Conservation (phyloP, 2,888 invertebrate genomes). For the Erebia aethiops region DNA sequence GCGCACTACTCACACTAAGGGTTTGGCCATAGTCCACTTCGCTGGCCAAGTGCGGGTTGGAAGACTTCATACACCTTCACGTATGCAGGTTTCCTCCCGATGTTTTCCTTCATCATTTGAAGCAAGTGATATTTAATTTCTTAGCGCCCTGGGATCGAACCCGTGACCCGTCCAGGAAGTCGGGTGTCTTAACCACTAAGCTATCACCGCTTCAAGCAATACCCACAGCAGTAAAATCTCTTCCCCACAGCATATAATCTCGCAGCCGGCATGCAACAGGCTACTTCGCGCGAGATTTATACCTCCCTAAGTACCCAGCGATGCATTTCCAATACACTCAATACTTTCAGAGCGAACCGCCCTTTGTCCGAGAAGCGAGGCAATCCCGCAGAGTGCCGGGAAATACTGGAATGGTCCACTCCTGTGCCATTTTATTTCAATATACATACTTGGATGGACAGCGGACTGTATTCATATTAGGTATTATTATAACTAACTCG, state of each 20-base stretch:
- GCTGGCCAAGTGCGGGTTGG: no score
- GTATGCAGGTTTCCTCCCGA: no score
- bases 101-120: no score
- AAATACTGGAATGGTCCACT: constrained; percentile 19
- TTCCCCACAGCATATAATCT: constrained; percentile 32
- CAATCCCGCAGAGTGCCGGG: constrained; percentile 37
- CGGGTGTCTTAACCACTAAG: no score
- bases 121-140: no score
- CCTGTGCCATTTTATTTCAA: constrained; percentile 26
- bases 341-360: constrained; percentile 33
- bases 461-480: background rate
- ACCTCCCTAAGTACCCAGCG: background rate
- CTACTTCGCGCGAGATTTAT: constrained; percentile 26
- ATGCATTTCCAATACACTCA: constrained; percentile 26
- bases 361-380: constrained; percentile 33
- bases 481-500: background rate
- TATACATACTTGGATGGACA: constrained; percentile 1
- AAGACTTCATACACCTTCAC: no score
- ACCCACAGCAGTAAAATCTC: constrained; percentile 21
- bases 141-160: no score
- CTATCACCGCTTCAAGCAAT: background rate
- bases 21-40: no score
- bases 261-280: constrained; percentile 34
- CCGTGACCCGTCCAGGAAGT: no score
- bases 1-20: no score